Evolutionary conservation across 2,888 invertebrate species (phyloP), one percentile per base, ranked within the genome.

Genomic region (Automeris io): DNA sequence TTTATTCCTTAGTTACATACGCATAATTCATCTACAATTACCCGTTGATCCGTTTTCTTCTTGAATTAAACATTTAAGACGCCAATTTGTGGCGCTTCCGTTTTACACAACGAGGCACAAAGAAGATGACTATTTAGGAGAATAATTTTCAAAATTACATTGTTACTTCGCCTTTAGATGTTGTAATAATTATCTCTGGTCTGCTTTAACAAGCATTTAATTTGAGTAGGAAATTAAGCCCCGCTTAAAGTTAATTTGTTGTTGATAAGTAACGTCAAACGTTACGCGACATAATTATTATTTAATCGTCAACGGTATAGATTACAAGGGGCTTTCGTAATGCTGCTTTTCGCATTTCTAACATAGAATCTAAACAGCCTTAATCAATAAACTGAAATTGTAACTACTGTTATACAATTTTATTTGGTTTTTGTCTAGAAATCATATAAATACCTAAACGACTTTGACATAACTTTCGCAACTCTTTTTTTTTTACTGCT

Each of bases 91-190:
- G 67, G 70, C 59, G 73, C 71, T 81, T 79, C 71, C 72, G 70
- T 63, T 74, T 68, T 62, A 65, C 64, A 66, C 64, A 59, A 63
- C 54, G 61, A 51, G 59, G 61, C 69, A 68, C 64, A 73, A 76
- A 73, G 78, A 76, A 66, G 52, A 62, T 53, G 74, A 70, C 72
- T 71, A 72, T 75, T 78, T 70, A 59, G 61, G 51, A 65, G 74
- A 77, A 73, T 78, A 73, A 79, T 78, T 80, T 78, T 69, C 67
- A 61, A 70, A 81, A 77, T 81, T 74, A 77, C 75, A 73, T 76
- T 75, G 73, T 79, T 77, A 77, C 70, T 73, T 70, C 69, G 72
- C 70, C 68, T 72, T 77, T 70, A 68, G 70, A 78, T 80, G 70
- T 72, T 72, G 59, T 71, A 67, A 82, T 73, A 75, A 82, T 83